These are phyloP conservation scores for Dastarcus helophoroides DNA, from an alignment of 2,888 invertebrate species.

Conservation along the genomic window DNA sequence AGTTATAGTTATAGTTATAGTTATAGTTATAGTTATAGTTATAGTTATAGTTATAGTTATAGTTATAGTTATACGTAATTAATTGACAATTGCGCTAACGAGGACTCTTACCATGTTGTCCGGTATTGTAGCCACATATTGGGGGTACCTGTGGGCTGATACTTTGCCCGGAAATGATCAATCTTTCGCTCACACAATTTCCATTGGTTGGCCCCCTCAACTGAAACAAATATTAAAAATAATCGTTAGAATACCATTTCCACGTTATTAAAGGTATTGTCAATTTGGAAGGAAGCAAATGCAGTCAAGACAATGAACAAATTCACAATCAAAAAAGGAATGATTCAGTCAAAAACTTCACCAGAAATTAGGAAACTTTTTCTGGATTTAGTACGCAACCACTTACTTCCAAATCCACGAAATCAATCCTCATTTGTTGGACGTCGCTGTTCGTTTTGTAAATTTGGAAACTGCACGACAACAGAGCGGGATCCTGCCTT, in stretches of 20 bases:
- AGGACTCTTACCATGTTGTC: slow-evolving; percentile 53
- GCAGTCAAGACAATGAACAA: too few species aligned
- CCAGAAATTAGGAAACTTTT: slow-evolving; percentile 1
- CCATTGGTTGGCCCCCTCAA: slow-evolving; percentile 57
- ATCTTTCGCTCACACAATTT: slow-evolving; percentile 55
- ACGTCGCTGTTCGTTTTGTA: slow-evolving; percentile 49
- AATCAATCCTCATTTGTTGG: slow-evolving; percentile 58
- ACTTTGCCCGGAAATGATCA: slow-evolving; percentile 61
- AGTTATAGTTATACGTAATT: too few species aligned
- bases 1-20: too few species aligned
- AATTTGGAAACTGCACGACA: slow-evolving; percentile 53
- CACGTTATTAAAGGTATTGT: too few species aligned
- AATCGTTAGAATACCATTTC: too few species aligned
- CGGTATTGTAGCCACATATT: slow-evolving; percentile 65
- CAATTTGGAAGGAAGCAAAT: too few species aligned
- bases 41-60: too few species aligned
- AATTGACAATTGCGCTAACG: not conserved
- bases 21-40: too few species aligned
- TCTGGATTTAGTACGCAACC: not conserved
- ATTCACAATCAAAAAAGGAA: slow-evolving; percentile 2
- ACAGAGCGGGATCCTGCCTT: slow-evolving; percentile 32
- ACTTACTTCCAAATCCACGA: slow-evolving; percentile 55
- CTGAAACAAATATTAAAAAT: slow-evolving; percentile 35
- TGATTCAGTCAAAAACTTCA: too few species aligned
- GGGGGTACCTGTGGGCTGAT: slow-evolving; percentile 55